These are phyloP conservation scores for Cichladusa arquata DNA, from an alignment of 2,113 vertebrate species.

Conservation along the genomic window DNA sequence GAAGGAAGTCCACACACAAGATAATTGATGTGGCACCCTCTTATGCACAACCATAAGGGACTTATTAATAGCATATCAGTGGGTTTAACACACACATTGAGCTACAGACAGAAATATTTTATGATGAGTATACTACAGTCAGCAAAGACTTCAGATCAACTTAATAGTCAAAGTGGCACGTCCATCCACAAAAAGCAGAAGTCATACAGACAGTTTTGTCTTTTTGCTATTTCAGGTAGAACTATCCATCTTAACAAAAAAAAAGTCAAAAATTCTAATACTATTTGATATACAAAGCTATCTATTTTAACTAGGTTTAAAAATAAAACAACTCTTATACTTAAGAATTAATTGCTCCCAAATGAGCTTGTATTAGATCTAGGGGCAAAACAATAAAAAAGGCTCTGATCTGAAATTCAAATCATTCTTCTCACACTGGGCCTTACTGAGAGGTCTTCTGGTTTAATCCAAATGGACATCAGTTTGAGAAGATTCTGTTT, in stretches of 20 bases:
- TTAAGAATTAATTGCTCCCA: not conserved
- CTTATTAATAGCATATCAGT: not conserved
- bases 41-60: not conserved
- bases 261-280: not conserved
- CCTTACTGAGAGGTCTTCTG: conserved; percentile 13
- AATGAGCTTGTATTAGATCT: not conserved
- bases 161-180: not conserved
- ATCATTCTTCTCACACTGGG: not conserved
- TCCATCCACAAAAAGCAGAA: not conserved
- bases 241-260: not conserved
- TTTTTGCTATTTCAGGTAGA: not conserved
- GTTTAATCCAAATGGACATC: not conserved
- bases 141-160: not conserved
- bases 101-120: not conserved
- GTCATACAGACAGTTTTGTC: not conserved
- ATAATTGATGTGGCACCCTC: not conserved
- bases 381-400: not conserved
- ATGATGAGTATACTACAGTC: not conserved
- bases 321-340: not conserved
- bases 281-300: not conserved
- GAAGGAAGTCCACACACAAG: not conserved
- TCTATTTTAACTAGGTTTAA: not conserved
- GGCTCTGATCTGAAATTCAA: not conserved
- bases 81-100: not conserved
- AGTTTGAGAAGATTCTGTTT: conserved; percentile 15